A percentile compares a stretch with the other conserved stretches of the same genome.
These are phyloP conservation scores for Menidia beryllina DNA, from an alignment of 2,113 vertebrate genomes.

Conservation along the genomic window DNA sequence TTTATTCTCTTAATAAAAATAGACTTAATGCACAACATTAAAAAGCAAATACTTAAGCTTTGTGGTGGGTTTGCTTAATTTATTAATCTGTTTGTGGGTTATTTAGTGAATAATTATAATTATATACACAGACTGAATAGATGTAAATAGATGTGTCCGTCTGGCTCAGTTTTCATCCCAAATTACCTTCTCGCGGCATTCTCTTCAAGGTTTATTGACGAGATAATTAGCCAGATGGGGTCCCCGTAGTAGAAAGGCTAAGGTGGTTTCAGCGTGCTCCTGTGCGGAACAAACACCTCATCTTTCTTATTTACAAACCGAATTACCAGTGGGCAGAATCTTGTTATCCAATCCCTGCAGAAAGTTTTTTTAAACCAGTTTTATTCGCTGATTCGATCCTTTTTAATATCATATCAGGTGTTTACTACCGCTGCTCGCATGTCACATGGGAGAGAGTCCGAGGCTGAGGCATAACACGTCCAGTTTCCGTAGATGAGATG, in stretches of 20 bases:
- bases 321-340: neutral
- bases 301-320: neutral
- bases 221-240: slow-evolving; percentile 76
- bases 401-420: neutral
- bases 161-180: slow-evolving; percentile 28
- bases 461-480: neutral
- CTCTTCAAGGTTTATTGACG: slow-evolving; percentile 58
- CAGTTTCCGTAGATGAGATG: neutral
- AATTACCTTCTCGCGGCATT: slow-evolving; percentile 47
- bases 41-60: no score
- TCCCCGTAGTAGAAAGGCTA: slow-evolving; percentile 31
- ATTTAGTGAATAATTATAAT: no score
- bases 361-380: slow-evolving; percentile 8
- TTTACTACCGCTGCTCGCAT: neutral
- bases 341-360: neutral
- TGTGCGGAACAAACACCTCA: neutral
- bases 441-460: neutral
- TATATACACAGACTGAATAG: neutral
- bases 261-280: neutral
- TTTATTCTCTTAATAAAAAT: no score
- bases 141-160: neutral
- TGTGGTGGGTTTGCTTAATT: no score
- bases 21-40: no score
- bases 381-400: neutral
- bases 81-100: no score